Base-by-base conservation (phyloP, 2,888 invertebrate genomes). In the Sinotaia quadrata region DNA sequence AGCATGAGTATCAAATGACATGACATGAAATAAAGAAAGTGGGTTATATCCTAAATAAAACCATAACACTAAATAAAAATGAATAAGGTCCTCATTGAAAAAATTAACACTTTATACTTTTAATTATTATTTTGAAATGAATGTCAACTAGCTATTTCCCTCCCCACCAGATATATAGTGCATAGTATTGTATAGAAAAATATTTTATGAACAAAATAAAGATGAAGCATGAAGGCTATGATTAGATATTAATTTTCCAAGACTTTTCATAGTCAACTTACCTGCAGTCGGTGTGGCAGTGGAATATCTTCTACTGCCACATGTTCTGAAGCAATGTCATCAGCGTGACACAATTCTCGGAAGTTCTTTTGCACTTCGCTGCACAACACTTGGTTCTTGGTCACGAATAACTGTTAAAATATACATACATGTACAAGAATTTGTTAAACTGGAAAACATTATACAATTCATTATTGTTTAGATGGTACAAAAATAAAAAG, bases 341-440 rank as follows among this genome's bases (percentile, higher is more conserved):
- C 74, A 4, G 81, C 83, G 68, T 79, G 79, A 57, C 78, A 78
- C 33, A 85, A 73, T 67, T 82, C 82, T 8, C 72, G 67, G 62
- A 85, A 85, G 44, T 81, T 84, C 72, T 85, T 85, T 73, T 80
- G 74, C 15, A 85, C 72, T 65, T 84, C 84, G 51, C 71, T 80
- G 67, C 84, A 85, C 36, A 85, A 73, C 12, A 83, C 80, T n/a
- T 79, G 75, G 68, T 85, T 85, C 73, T 84, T 83, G 0, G 84
- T 84, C 56, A 84, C 76, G 71, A 84, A 84, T 29, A 83, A 56
- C 71, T 80, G 75, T 12, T 18, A 7, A 34, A 44, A 15, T 8
- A 8, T 21, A 21, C n/a, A 21, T 18, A 47, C 18, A 18, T 1
- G 8, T 47, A 18, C 8, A 7, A 31, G 7, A 8, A 54, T 10